These are phyloP conservation scores for Lasius fuliginosus DNA, from an alignment of 2,888 invertebrate genomes.

Conservation along the genomic window DNA sequence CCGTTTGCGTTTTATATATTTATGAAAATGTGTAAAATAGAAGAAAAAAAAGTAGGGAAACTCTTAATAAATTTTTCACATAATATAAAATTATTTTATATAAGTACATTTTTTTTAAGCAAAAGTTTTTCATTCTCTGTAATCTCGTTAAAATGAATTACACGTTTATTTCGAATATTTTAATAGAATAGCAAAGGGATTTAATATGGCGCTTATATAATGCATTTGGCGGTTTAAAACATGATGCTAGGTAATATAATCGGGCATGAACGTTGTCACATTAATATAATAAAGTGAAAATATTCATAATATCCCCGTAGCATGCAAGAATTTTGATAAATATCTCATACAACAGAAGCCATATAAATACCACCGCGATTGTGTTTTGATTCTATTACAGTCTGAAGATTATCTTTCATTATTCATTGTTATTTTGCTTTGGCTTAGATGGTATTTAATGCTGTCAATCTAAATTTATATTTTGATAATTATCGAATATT, in stretches of 20 bases:
- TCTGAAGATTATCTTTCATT: constrained; percentile 13
- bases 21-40: neutral
- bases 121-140: neutral
- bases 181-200: constrained; percentile 12
- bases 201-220: constrained; percentile 5
- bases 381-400: neutral
- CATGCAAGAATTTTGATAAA: constrained; percentile 15
- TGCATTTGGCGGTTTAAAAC: constrained; percentile 24
- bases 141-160: neutral
- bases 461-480: neutral
- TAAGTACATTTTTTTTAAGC: neutral
- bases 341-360: constrained; percentile 16
- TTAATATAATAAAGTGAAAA: constrained; percentile 22
- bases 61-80: neutral
- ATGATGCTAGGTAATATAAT: neutral
- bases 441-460: neutral
- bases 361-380: neutral
- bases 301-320: constrained; percentile 40
- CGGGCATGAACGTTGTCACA: neutral
- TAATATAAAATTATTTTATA: neutral
- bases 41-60: neutral
- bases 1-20: neutral
- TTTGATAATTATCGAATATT: neutral
- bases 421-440: neutral
- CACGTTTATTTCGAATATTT: constrained; percentile 10